Conservation (phyloP, 2,888 invertebrate genomes). For the Oscheius onirici region DNA sequence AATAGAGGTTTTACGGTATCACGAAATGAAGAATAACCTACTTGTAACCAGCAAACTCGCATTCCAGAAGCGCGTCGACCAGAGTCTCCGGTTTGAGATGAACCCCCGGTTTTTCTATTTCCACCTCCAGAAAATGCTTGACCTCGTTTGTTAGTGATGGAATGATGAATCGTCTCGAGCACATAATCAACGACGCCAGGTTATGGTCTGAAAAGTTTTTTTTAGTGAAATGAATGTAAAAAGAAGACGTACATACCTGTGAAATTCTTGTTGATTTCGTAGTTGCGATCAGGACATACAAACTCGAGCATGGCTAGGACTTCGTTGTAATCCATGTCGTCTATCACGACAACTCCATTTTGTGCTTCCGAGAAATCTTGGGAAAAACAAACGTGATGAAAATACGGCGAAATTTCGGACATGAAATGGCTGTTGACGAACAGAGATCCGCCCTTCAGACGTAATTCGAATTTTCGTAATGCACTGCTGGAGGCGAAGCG, state of each 20-base stretch:
- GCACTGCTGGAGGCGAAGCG: background rate
- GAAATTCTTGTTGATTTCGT: conserved; percentile 22
- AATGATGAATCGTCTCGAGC: conserved; percentile 31
- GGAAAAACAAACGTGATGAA: conserved; percentile 21
- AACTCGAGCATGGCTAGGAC: conserved; percentile 29
- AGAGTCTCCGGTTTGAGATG: conserved; percentile 32
- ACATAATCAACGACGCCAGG: conserved; percentile 29
- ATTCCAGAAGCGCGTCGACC: conserved; percentile 31
- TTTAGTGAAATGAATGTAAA: too few relatives aligned
- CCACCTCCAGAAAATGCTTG: conserved; percentile 23
- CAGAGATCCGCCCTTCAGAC: conserved; percentile 22
- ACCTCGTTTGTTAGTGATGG: conserved; percentile 15
- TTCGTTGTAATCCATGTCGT: conserved; percentile 15
- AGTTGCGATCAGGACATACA: conserved; percentile 27
- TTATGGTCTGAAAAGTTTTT: conserved; percentile 30
- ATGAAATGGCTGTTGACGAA: conserved; percentile 30
- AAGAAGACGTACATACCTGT: conserved; percentile 3
- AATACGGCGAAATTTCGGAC: conserved; percentile 34
- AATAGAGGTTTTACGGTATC: too few relatives aligned
- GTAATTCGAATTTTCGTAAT: conserved; percentile 25
- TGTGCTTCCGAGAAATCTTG: background rate
- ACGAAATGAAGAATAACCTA: too few relatives aligned
- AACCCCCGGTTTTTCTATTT: conserved; percentile 12
- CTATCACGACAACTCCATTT: conserved; percentile 18
- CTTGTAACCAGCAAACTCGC: conserved; percentile 25